Base-by-base conservation (phyloP, 2,113 vertebrate species). In the Malurus melanocephalus region DNA sequence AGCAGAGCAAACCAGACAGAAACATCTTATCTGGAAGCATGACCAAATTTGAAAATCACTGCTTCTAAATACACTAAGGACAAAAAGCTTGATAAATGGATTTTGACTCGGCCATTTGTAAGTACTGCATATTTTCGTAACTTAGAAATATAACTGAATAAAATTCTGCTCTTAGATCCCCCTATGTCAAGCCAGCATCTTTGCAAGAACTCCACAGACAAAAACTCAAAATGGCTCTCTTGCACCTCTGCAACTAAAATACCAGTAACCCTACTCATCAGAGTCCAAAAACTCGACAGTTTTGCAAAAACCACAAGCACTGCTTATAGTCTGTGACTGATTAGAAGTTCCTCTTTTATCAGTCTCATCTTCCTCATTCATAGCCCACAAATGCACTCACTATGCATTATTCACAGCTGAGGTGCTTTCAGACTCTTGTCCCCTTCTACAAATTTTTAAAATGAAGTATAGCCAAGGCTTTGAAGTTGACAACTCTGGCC, bases 351-450 rank as follows among this genome's bases (percentile, higher is more conserved):
- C 28, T 45, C 23, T 55, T 46, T 71, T 62, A 65, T 9, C 43
- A 62, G 38, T 75, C 48, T 74, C 32, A 38, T 27, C 28, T 85
- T 62, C 57, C 15, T 28, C 56, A 74, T 32, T 65, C 46, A 61
- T 4, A n/a, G 57, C 22, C 46, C 3, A 0, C 6, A 10, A 78
- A 2, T 3, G 7, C 19, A 52, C 16, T 57, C 38, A 11, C 48
- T 71, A 43, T 16, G 7, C 74, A 65, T 69, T 87, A 75, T 27
- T 78, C 2, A 11, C 27, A 8, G 9, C 24, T 30, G 20, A 88
- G 26, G 16, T 33, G 21, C n/a, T 52, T 67, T 76, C 68, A 72
- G 45, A 20, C 40, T 79, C 40, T 59, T 51, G 7, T 42, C 67
- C 7, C 21, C 21, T 81, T 74, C 75, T 24, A 21, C 2, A 23